These are phyloP conservation scores for Asbolus verrucosus DNA, from an alignment of 1,140 invertebrate genomes.

Conservation along the genomic window DNA sequence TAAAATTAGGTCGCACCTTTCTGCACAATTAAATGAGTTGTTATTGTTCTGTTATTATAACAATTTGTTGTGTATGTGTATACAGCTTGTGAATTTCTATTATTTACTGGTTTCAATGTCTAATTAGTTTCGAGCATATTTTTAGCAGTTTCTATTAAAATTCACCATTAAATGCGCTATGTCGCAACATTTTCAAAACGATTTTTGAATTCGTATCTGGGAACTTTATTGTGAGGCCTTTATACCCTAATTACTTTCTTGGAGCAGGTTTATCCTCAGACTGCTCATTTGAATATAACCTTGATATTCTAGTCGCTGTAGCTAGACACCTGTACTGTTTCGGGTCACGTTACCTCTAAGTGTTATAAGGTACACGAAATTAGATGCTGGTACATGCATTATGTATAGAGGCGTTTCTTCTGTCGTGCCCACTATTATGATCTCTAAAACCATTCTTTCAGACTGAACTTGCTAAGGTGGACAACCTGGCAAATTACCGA, in stretches of 20 bases:
- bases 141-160: conserved; percentile 29
- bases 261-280: not conserved
- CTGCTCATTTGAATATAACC: not conserved
- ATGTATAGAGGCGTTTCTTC: no score
- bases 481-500: no score
- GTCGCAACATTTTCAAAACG: conserved; percentile 5
- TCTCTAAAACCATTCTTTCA: no score
- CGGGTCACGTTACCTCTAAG: no score
- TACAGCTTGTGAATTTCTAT: conserved; percentile 27
- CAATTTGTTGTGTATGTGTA: conserved; percentile 32
- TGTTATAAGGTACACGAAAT: no score
- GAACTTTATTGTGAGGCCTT: not conserved
- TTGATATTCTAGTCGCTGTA: not conserved
- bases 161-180: not conserved
- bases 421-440: no score
- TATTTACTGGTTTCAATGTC: conserved; percentile 5
- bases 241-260: not conserved
- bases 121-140: not conserved
- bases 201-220: not conserved
- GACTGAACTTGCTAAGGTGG: no score
- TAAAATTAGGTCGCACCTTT: conserved; percentile 28
- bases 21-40: conserved; percentile 25
- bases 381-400: no score
- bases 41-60: conserved; percentile 13
- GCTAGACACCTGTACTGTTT: no score